These are phyloP conservation scores for Apogon talboti DNA, from an alignment of 2,797 vertebrate genomes.

Conservation along the genomic window DNA sequence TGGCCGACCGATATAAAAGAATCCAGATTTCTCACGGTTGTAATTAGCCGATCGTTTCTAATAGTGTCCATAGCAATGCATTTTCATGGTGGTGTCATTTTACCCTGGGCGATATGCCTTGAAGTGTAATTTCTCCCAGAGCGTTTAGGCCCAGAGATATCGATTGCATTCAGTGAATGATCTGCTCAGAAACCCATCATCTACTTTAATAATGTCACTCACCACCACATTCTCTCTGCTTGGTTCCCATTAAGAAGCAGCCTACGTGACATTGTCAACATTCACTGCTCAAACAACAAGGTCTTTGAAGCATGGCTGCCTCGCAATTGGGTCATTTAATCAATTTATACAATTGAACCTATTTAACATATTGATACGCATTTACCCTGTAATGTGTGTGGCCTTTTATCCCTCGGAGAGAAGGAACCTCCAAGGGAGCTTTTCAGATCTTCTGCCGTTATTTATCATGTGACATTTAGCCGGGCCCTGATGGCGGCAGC, in stretches of 20 bases:
- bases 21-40: slow-evolving; percentile 47
- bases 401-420: slow-evolving; percentile 73
- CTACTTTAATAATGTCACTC: slow-evolving; percentile 77
- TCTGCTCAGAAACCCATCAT: slow-evolving; percentile 77
- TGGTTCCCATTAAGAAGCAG: slow-evolving; percentile 68
- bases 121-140: slow-evolving; percentile 64
- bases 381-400: slow-evolving; percentile 74
- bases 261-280: slow-evolving; percentile 74
- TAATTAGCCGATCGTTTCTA: slow-evolving; percentile 71
- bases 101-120: slow-evolving; percentile 39
- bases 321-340: slow-evolving; percentile 76
- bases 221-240: slow-evolving; percentile 62
- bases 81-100: slow-evolving; percentile 62
- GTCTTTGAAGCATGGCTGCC: slow-evolving; percentile 56
- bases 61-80: slow-evolving; percentile 69
- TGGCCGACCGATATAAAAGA: slow-evolving; percentile 37
- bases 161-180: slow-evolving; percentile 74
- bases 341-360: slow-evolving; percentile 80
- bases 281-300: slow-evolving; percentile 66
- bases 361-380: slow-evolving; percentile 83
- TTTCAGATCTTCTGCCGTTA: slow-evolving; percentile 79
- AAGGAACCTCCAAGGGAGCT: slow-evolving; percentile 70
- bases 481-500: slow-evolving; percentile 73
- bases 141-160: slow-evolving; percentile 68
- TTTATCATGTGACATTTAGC: slow-evolving; percentile 84